These are phyloP conservation scores for Zosterops lateralis DNA, from an alignment of 2,113 vertebrate genomes.

Conservation along the genomic window DNA sequence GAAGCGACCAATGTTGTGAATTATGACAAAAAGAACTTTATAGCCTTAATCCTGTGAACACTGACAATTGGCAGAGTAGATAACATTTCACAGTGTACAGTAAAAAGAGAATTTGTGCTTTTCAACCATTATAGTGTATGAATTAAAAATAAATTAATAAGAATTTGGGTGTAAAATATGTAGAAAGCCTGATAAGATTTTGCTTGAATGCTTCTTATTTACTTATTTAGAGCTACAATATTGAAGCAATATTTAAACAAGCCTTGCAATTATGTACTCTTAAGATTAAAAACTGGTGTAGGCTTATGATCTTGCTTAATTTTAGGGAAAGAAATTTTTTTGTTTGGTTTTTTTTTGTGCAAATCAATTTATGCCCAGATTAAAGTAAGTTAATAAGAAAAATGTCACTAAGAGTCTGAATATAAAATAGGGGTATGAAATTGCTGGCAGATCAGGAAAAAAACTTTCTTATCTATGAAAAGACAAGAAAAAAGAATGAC, in stretches of 20 bases:
- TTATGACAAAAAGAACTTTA: not conserved
- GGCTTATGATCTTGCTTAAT: not conserved
- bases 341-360: not conserved
- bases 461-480: not conserved
- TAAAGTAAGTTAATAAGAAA: constrained; percentile 45
- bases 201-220: not conserved
- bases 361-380: constrained; percentile 6
- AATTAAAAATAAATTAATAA: not conserved
- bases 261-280: not conserved
- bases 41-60: not conserved
- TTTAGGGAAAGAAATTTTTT: not conserved
- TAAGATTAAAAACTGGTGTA: not conserved
- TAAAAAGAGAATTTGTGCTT: not conserved
- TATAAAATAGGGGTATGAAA: not conserved
- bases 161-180: not conserved
- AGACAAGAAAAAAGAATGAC: not conserved
- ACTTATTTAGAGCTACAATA: not conserved
- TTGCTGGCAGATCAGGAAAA: constrained; percentile 6
- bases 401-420: not conserved
- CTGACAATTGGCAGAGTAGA: not conserved
- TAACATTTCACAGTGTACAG: not conserved
- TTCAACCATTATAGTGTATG: not conserved
- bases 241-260: not conserved
- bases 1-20: not conserved
- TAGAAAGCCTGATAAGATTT: not conserved